phyloP scores from a whole-genome alignment of 2,113 vertebrate species.

The Toxostoma redivivum region DNA sequence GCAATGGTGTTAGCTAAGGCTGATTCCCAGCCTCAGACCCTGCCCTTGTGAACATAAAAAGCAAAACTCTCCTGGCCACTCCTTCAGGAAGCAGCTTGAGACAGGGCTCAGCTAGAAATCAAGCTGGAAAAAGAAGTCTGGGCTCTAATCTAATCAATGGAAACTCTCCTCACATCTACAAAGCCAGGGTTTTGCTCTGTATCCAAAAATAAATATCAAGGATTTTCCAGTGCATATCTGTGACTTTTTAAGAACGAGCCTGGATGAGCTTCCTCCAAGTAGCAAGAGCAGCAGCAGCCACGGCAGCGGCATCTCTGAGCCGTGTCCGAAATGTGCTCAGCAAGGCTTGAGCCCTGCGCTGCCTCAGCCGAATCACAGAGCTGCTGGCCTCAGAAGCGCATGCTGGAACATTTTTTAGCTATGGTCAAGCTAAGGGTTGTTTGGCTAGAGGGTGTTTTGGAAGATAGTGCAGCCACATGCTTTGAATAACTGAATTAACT shows the following conservation, averaged over 20 bases:
- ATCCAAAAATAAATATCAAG: conserved; percentile 39
- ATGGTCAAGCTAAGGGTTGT: neutral
- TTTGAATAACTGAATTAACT: neutral
- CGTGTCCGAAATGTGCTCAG: neutral
- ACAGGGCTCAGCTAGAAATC: neutral
- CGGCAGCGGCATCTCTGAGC: accelerated
- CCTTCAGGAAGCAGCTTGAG: conserved; percentile 13
- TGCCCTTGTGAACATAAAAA: neutral
- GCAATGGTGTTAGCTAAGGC: neutral
- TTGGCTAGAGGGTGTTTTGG: neutral
- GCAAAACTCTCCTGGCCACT: neutral
- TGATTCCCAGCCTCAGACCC: neutral
- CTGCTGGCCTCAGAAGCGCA: neutral
- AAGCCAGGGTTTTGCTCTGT: neutral
- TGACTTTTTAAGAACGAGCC: neutral
- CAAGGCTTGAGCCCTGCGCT: neutral
- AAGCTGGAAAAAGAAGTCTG: conserved; percentile 44
- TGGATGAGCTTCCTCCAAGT: neutral
- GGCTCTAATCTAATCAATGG: conserved; percentile 50
- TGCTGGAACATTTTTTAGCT: neutral
- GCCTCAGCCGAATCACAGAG: accelerated
- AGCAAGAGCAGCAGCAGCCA: accelerated
- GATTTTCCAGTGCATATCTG: conserved; percentile 15
- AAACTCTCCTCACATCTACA: conserved; percentile 37
- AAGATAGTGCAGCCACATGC: neutral